These are phyloP conservation scores for Limnephilus marmoratus DNA, from an alignment of 2,888 invertebrate genomes.

Conservation along the genomic window DNA sequence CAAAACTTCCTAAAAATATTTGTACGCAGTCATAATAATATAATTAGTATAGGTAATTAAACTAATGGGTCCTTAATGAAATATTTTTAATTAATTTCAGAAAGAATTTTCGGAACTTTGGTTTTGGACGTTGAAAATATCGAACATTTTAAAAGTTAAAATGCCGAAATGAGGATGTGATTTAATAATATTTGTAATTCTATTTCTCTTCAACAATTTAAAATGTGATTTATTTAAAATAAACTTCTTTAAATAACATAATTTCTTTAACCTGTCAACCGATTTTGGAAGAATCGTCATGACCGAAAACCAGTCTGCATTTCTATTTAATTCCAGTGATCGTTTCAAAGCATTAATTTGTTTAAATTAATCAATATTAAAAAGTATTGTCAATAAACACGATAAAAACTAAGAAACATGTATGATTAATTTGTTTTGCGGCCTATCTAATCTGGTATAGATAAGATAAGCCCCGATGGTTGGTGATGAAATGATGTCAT, in stretches of 20 bases:
- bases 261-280: too few species aligned
- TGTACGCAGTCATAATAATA: not conserved
- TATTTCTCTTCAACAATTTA: too few species aligned
- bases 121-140: too few species aligned
- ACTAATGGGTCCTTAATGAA: not conserved
- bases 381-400: not conserved
- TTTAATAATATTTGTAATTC: too few species aligned
- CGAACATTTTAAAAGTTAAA: too few species aligned
- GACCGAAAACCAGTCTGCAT: not conserved
- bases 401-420: conserved; percentile 4
- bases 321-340: not conserved
- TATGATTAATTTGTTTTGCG: conserved; percentile 6
- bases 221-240: too few species aligned
- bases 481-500: conserved; percentile 43
- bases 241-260: too few species aligned
- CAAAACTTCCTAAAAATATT: not conserved
- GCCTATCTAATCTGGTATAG: not conserved
- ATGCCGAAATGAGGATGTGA: too few species aligned
- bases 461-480: not conserved
- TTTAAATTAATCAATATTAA: not conserved
- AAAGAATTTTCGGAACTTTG: not conserved
- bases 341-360: not conserved
- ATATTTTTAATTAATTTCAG: not conserved
- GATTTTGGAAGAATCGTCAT: too few species aligned
- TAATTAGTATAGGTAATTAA: not conserved